phyloP scores from a whole-genome alignment of 2,113 vertebrate genomes.

The Talpa occidentalis region DNA sequence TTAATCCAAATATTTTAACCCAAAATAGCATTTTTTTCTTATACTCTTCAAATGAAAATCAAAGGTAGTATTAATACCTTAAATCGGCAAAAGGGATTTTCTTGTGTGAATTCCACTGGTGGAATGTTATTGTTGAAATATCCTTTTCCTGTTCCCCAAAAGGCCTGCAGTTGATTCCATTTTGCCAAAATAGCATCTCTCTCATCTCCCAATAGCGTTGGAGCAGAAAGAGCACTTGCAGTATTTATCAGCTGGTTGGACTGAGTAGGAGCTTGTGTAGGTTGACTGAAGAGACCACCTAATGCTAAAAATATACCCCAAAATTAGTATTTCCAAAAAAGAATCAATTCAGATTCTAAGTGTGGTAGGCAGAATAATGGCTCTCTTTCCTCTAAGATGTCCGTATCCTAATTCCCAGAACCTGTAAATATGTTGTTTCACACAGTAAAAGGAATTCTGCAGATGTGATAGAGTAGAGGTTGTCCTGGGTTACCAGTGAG shows the following conservation, averaged over 20 bases:
- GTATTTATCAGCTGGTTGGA: conserved; percentile 96
- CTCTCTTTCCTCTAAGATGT: not conserved
- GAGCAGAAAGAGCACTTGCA: conserved; percentile 96
- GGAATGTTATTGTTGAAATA: conserved; percentile 95
- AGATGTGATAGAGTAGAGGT: not conserved
- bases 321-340: conserved; percentile 35
- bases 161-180: conserved; percentile 99
- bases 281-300: conserved; percentile 93
- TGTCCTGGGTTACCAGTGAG: not conserved
- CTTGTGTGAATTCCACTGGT: conserved; percentile 96
- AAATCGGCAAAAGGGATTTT: conserved; percentile 98
- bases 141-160: conserved; percentile 98
- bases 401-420: conserved; percentile 11
- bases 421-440: not conserved
- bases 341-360: conserved; percentile 34
- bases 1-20: conserved; percentile 48
- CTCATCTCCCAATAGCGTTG: conserved; percentile 94
- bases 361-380: not conserved
- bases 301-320: conserved; percentile 72
- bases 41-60: conserved; percentile 52
- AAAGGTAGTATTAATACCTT: conserved; percentile 89
- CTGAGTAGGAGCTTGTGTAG: conserved; percentile 90
- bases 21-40: conserved; percentile 14
- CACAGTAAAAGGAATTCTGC: not conserved
- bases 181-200: conserved; percentile 97